A percentile compares a stretch with the other conserved stretches of the same genome.
These are phyloP conservation scores for Cuniculus paca DNA, from an alignment of 2,797 vertebrate species.

Conservation along the genomic window DNA sequence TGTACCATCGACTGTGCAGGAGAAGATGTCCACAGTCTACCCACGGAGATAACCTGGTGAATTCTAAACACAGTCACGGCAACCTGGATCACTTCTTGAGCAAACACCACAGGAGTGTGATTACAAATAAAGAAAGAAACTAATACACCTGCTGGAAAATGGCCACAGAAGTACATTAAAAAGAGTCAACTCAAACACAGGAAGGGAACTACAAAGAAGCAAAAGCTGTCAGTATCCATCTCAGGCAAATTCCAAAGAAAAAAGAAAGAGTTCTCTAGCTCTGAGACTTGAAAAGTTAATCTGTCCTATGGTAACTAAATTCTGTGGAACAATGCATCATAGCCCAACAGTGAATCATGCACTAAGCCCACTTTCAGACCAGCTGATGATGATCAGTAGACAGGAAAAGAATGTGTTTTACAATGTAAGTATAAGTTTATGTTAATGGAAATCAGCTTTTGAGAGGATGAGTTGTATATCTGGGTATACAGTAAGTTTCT, in stretches of 20 bases:
- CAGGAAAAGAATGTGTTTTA: neutral
- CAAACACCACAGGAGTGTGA: neutral
- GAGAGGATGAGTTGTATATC: constrained; percentile 1
- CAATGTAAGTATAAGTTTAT: neutral
- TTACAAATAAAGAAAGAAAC: constrained; percentile 19
- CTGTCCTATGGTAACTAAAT: constrained; percentile 43
- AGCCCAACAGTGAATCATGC: neutral
- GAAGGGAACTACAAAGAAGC: neutral
- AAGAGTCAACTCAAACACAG: neutral
- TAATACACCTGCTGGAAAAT: neutral
- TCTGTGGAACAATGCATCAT: neutral
- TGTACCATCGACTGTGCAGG: neutral
- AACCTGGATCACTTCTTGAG: neutral
- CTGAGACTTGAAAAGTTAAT: neutral
- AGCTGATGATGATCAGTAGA: neutral
- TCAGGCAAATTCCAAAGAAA: constrained; percentile 22
- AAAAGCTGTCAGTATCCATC: neutral
- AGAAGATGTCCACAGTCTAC: neutral
- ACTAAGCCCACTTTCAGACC: constrained; percentile 5
- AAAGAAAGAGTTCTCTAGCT: neutral
- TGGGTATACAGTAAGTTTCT: constrained; percentile 20
- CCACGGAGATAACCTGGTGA: neutral
- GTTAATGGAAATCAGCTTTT: constrained; percentile 42
- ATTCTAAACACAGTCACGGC: neutral
- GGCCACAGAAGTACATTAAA: neutral